Evolutionary conservation across 1,140 invertebrate species (phyloP), one percentile per base, ranked within the genome.

Genomic region (Ruditapes philippinarum): DNA sequence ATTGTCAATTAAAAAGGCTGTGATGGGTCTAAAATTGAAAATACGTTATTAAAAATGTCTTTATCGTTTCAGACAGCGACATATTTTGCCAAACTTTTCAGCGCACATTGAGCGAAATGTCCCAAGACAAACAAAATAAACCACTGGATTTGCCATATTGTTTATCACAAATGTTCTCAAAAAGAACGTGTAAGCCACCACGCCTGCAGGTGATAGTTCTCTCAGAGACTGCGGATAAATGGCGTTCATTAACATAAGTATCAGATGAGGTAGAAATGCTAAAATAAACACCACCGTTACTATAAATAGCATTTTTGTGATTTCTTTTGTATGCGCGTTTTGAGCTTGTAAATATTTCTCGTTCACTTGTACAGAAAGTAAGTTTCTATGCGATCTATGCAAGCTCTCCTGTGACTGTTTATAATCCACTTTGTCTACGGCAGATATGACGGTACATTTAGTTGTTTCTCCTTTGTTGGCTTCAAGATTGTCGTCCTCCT

Each of bases 141-240:
- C 89, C 33, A 93, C 87, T 17, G 93, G 91, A 84, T 93, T 93
- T 45, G 89, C 91, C 51, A 90, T 90, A 74, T 91, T 92, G 84
- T 93, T 93, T 25, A 93, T 91, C 22, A 93, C 92, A 81, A 91
- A 93, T 7, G 91, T 89, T 79, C 92, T 73, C 4, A 93, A 62
- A 28, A 90, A 87, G 42, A 93, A 68, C 33, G 91, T 90, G 28
- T 85, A 73, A 1, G 49, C 81, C 0, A 78, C 60, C 45, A 90
- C 40, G 51, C 73, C 78, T 25, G 31, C 76, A 0, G 84, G 82
- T 14, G 40, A 60, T 33, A 84, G 45, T 17, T 82, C 57, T 40
- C 81, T 88, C 45, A 91, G 40, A 38, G 83, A 81, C 7, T 90
- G 78, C 17, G 70, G 42, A 40, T 54, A 70, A 38, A 80, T 70